Base-by-base conservation (phyloP, 2,113 vertebrate genomes). In the Macquaria ambigua region DNA sequence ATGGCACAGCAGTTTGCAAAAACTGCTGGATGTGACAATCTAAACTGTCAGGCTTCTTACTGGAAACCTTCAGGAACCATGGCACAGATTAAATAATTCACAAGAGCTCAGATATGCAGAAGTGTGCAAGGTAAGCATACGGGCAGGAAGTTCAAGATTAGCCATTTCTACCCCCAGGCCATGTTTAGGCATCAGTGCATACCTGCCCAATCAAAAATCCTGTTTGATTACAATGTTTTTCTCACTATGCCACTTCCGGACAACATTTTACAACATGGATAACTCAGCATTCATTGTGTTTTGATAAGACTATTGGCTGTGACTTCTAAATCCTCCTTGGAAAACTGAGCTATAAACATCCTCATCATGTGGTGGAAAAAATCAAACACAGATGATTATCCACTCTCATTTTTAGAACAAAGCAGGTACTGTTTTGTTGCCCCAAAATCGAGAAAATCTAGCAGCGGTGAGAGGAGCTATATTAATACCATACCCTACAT, bases 341-440 rank as follows among this genome's bases (percentile, higher is more conserved):
- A 82, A 62, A 83, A 82, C 1, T 48, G 34, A 67, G 41, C 79
- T 82, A 69, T 39, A 85, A 83, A 77, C 37, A 66, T 50, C 43
- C 28, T 75, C 56, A 87, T 81, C 86, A 82, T 91, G 84, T 85
- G 86, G 77, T 46, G 48, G 23, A 69, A 84, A 81, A 37, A 61
- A 85, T 85, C 77, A 89, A 92, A 94, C 34, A 81, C 66, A 56
- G 66, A 81, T 21, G 77, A 87, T 83, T 81, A 84, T 61, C 50
- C 6, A n/a, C 61, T 79, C 21, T 68, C 63, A 39, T 43, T 83
- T 89, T 75, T 74, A 64, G 46, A 90, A 93, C 93, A 94, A 92
- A 89, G 90, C 82, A 88, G 83, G 79, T 82, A 82, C 74, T 89
- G 89, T 93, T 87, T 86, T 71, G 41, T 72, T 77, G 50, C 59